phyloP scores from a whole-genome alignment of 2,797 vertebrate genomes.

The Lindbergichthys nudifrons region DNA sequence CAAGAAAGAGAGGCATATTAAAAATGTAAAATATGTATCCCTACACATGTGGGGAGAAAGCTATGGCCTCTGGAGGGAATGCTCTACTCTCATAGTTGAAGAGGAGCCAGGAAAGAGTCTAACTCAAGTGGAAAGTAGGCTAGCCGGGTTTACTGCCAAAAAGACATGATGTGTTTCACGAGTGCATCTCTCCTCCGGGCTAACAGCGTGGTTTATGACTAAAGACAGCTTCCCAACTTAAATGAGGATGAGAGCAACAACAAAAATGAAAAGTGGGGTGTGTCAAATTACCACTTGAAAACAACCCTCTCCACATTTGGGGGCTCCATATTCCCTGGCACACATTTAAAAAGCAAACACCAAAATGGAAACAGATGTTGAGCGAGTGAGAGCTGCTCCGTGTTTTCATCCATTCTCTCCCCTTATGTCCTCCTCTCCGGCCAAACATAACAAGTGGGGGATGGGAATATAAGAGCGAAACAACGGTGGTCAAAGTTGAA shows the following conservation, averaged over 20 bases:
- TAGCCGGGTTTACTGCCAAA: conserved; percentile 53
- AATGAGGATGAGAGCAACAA: conserved; percentile 61
- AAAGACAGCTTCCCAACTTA: conserved; percentile 60
- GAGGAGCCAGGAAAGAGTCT: conserved; percentile 59
- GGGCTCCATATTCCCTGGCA: conserved; percentile 74
- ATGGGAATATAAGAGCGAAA: conserved; percentile 48
- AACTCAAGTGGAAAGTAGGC: conserved; percentile 66
- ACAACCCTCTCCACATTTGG: conserved; percentile 74
- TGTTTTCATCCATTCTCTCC: conserved; percentile 69
- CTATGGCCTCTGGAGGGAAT: conserved; percentile 43
- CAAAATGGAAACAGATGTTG: conserved; percentile 84
- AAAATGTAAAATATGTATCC: conserved; percentile 50
- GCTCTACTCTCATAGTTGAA: conserved; percentile 67
- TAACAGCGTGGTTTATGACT: conserved; percentile 51
- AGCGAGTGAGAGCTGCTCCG: conserved; percentile 56
- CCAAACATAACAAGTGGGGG: conserved; percentile 67
- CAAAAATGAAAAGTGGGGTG: conserved; percentile 46
- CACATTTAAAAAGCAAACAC: conserved; percentile 76
- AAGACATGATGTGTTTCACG: conserved; percentile 52
- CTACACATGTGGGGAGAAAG: conserved; percentile 29
- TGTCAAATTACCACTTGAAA: conserved; percentile 79
- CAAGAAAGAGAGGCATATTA: conserved; percentile 12
- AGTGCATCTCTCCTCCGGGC: conserved; percentile 40
- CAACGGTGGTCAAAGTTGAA: conserved; percentile 48
- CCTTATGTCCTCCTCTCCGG: conserved; percentile 43